Conservation (phyloP, 2,113 vertebrate species). For the Rhinolophus ferrumequinum region DNA sequence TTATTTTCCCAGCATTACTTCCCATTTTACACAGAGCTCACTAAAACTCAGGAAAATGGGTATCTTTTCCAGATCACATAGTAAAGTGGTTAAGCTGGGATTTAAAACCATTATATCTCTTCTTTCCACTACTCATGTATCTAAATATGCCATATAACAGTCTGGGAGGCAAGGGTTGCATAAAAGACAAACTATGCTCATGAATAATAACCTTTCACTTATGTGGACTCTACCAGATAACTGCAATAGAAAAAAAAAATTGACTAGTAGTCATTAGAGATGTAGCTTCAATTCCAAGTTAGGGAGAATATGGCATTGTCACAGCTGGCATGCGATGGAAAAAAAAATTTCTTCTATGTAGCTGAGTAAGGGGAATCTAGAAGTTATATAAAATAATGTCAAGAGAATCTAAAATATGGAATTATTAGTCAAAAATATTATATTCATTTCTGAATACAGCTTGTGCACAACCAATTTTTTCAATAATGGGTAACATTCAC, state of each 20-base stretch:
- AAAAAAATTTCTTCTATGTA: neutral
- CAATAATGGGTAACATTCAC: slow-evolving; percentile 16
- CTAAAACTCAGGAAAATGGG: neutral
- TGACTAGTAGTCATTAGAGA: neutral
- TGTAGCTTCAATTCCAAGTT: neutral
- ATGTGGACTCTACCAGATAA: neutral
- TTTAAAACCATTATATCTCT: neutral
- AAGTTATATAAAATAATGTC: neutral
- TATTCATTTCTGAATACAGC: slow-evolving; percentile 43
- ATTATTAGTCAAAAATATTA: slow-evolving; percentile 22
- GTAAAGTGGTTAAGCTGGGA: neutral
- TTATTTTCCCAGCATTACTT: slow-evolving; percentile 1
- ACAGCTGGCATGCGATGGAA: neutral
- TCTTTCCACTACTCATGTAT: neutral
- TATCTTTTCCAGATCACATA: neutral
- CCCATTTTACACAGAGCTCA: neutral
- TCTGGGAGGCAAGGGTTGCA: neutral
- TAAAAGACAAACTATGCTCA: slow-evolving; percentile 12
- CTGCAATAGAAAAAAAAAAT: slow-evolving; percentile 7
- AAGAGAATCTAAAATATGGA: slow-evolving; percentile 19
- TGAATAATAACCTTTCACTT: slow-evolving; percentile 10
- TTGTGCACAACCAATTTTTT: neutral
- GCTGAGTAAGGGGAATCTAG: neutral
- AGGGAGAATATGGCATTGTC: neutral
- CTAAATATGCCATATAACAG: neutral